phyloP scores from a whole-genome alignment of 2,797 vertebrate species.

The Clamator glandarius region DNA sequence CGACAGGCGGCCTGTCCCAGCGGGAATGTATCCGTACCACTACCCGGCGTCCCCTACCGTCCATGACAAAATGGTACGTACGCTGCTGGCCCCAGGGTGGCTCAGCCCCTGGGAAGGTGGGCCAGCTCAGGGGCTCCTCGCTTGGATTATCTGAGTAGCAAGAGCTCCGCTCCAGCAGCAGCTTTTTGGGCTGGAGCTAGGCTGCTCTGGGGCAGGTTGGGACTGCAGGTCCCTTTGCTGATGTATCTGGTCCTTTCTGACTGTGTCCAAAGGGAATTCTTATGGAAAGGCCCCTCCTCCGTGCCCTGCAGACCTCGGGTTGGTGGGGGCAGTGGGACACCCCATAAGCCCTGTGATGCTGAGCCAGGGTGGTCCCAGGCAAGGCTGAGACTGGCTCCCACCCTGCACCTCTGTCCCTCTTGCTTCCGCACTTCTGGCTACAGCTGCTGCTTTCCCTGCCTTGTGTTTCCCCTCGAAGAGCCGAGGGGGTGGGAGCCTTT shows the following conservation, averaged over 20 bases:
- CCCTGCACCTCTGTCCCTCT: not conserved
- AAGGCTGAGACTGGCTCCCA: not conserved
- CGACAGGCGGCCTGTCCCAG: constrained; percentile 87
- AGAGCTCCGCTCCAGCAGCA: rapidly evolving
- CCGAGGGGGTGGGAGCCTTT: not conserved
- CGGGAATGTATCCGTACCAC: constrained; percentile 89
- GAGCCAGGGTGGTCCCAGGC: not conserved
- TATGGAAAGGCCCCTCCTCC: not conserved
- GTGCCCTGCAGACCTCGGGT: not conserved
- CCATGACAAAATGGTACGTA: constrained; percentile 93
- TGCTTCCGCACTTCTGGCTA: not conserved
- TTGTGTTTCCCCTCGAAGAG: not conserved
- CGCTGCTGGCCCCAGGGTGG: not conserved
- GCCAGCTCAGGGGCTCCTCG: not conserved
- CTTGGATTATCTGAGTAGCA: not conserved
- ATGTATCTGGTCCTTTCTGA: not conserved
- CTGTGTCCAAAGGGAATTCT: not conserved
- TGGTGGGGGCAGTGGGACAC: rapidly evolving
- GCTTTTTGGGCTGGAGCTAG: not conserved
- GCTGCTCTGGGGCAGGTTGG: not conserved
- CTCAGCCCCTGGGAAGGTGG: not conserved
- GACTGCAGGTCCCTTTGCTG: not conserved
- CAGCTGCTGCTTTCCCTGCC: constrained; percentile 2
- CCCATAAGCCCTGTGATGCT: rapidly evolving
- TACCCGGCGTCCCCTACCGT: constrained; percentile 91